Conservation (phyloP, 2,113 vertebrate species). For the Aphelocoma coerulescens region DNA sequence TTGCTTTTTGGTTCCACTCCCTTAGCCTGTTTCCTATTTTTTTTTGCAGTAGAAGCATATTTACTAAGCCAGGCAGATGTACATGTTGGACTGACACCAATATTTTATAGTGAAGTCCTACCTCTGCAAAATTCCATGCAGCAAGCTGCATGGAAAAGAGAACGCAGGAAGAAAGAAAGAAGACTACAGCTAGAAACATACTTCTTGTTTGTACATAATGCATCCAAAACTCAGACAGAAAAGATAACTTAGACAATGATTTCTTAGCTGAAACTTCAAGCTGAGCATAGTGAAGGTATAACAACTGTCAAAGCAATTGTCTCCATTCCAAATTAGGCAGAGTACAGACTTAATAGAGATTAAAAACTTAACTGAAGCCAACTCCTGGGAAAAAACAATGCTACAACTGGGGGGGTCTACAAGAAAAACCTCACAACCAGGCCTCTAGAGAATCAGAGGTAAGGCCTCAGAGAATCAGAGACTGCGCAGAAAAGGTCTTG, state of each 20-base stretch:
- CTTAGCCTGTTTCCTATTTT: constrained; percentile 26
- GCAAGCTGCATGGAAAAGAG: not conserved
- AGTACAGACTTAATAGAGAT: not conserved
- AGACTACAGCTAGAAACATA: not conserved
- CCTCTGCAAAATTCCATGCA: constrained; percentile 8
- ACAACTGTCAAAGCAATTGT: not conserved
- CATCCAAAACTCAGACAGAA: not conserved
- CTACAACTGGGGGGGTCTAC: accelerated
- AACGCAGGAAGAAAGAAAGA: not conserved
- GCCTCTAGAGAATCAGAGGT: not conserved
- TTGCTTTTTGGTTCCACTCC: not conserved
- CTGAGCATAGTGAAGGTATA: not conserved
- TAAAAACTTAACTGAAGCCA: not conserved
- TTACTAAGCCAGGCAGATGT: constrained; percentile 61
- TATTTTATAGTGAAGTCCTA: constrained; percentile 16
- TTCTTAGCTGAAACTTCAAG: not conserved
- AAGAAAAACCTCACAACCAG: not conserved
- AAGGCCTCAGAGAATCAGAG: no score
- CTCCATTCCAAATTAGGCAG: not conserved
- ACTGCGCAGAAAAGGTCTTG: not conserved
- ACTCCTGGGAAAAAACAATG: not conserved
- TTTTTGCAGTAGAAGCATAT: constrained; percentile 18
- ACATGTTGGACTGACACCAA: constrained; percentile 42
- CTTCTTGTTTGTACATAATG: not conserved
- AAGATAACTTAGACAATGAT: not conserved